A percentile compares a stretch with the other conserved stretches of the same genome.
Conservation (phyloP, 2,888 invertebrate genomes). For the Oscheius sp. region DNA sequence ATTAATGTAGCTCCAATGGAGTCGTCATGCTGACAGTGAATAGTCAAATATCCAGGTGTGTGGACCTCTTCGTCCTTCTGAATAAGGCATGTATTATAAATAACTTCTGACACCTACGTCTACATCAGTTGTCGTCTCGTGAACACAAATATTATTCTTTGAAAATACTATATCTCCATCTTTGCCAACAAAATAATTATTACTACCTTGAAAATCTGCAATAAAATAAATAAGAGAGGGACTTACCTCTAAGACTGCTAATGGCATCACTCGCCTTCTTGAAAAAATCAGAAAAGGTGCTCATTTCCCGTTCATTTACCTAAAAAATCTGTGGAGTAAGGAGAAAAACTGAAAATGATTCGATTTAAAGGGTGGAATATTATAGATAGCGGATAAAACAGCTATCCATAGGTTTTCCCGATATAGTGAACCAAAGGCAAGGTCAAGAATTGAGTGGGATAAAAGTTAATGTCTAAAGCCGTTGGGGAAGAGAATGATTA, state of each 20-base stretch:
- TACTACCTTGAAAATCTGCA: slow-evolving; percentile 55
- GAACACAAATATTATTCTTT: slow-evolving; percentile 97
- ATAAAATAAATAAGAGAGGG: slow-evolving; percentile 13
- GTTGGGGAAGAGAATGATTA: slow-evolving; percentile 28
- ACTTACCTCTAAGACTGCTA: slow-evolving; percentile 63
- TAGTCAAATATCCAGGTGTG: slow-evolving; percentile 90
- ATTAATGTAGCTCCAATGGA: slow-evolving; percentile 82
- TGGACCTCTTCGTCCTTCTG: slow-evolving; percentile 79
- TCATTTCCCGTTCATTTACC: slow-evolving; percentile 37
- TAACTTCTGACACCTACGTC: slow-evolving; percentile 8
- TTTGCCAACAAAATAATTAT: slow-evolving; percentile 71
- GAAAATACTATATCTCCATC: slow-evolving; percentile 78
- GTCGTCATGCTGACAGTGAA: slow-evolving; percentile 79
- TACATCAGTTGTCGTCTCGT: slow-evolving; percentile 80
- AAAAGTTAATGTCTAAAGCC: slow-evolving; percentile 21
- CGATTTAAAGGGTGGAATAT: not conserved
- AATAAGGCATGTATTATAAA: not conserved
- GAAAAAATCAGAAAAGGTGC: slow-evolving; percentile 62
- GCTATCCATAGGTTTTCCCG: not conserved
- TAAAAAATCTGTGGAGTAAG: not conserved
- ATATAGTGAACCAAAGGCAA: no score
- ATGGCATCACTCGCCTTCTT: slow-evolving; percentile 70
- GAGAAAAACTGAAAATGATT: not conserved
- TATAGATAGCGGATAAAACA: not conserved
- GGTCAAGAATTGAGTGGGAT: not conserved